phyloP scores from a whole-genome alignment of 2,888 invertebrate genomes.

The Leptothorax acervorum region DNA sequence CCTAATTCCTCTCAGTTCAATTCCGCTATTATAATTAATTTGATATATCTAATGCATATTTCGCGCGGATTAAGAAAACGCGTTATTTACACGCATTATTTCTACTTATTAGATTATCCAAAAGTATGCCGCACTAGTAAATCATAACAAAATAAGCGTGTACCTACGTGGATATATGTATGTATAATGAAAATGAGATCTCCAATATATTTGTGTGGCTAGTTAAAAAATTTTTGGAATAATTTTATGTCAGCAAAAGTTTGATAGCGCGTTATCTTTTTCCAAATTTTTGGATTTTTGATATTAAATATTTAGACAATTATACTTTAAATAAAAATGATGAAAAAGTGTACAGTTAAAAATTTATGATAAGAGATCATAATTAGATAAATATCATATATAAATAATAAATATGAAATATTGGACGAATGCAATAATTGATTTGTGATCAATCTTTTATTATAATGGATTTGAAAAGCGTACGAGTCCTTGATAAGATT shows the following conservation, averaged over 20 bases:
- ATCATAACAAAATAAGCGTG: not conserved
- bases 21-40: constrained; percentile 10
- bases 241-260: not conserved
- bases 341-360: not conserved
- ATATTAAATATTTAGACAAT: constrained; percentile 3
- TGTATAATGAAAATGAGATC: not conserved
- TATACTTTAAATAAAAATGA: not conserved
- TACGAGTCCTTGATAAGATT: constrained; percentile 4
- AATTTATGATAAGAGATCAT: not conserved
- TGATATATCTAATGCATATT: constrained; percentile 20
- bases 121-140: constrained; percentile 13
- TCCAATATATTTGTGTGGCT: not conserved
- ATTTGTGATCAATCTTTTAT: not conserved
- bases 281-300: not conserved
- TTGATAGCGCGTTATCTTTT: not conserved
- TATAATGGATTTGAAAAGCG: not conserved
- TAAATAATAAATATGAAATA: not conserved
- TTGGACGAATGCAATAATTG: constrained; percentile 21
- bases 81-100: constrained; percentile 51
- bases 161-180: not conserved
- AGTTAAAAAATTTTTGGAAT: not conserved
- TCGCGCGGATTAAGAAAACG: constrained; percentile 32
- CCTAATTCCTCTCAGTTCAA: constrained; percentile 22
- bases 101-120: constrained; percentile 21
- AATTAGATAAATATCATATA: not conserved